Evolutionary conservation across 2,113 vertebrate species (phyloP).

Genomic region (Fregetta grallaria): DNA sequence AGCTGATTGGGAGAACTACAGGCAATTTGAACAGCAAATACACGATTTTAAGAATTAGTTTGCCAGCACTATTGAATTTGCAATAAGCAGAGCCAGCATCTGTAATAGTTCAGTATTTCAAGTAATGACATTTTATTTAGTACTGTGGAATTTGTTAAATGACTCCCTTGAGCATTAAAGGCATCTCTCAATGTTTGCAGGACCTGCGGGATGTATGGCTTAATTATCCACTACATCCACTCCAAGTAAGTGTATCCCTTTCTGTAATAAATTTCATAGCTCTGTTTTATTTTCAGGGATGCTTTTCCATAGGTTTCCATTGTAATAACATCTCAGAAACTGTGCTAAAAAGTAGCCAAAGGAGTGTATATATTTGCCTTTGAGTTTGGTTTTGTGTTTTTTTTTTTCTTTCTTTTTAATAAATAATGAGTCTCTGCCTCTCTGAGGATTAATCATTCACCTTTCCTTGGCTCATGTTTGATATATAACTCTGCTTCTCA

Average conservation of each 20-base stretch:
- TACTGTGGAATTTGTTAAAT: conserved; percentile 75
- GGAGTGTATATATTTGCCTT: neutral
- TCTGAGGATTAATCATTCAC: neutral
- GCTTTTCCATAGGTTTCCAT: conserved; percentile 10
- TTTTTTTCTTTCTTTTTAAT: neutral
- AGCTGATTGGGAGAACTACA: conserved; percentile 71
- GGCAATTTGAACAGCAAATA: conserved; percentile 69
- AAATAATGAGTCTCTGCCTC: neutral
- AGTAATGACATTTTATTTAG: conserved; percentile 81
- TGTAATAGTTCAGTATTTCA: conserved; percentile 78
- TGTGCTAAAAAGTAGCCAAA: neutral
- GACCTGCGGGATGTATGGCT: conserved; percentile 97
- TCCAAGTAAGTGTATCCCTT: conserved; percentile 86
- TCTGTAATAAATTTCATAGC: conserved; percentile 14
- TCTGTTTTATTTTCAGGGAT: conserved; percentile 8
- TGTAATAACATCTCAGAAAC: conserved; percentile 27
- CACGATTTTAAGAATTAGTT: conserved; percentile 74
- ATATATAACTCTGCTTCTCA: neutral
- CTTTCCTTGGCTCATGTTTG: neutral
- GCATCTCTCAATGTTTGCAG: conserved; percentile 79
- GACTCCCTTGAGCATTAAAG: conserved; percentile 74
- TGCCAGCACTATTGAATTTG: conserved; percentile 77
- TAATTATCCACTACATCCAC: conserved; percentile 95
- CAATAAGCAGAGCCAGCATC: conserved; percentile 77
- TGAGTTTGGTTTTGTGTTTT: neutral